phyloP scores from a whole-genome alignment of 2,797 vertebrate species.

The Uromys caudimaculatus region DNA sequence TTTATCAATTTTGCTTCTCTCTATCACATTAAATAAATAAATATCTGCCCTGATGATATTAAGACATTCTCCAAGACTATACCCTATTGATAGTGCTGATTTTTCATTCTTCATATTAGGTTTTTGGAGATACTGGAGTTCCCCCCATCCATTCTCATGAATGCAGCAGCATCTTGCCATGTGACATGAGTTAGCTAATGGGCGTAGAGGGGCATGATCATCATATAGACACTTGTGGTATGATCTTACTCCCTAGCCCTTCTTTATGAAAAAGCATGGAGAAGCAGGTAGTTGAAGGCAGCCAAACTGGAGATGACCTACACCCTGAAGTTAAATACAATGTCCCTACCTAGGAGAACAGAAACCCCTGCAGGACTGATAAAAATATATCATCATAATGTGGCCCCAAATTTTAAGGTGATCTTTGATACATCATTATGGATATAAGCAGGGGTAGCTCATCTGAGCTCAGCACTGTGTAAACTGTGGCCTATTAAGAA shows the following conservation, averaged over 20 bases:
- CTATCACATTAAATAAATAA: background rate
- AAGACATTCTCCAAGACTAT: background rate
- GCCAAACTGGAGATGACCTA: too few species aligned
- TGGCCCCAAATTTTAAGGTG: background rate
- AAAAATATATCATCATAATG: background rate
- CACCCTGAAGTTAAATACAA: background rate
- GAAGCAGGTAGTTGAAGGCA: background rate
- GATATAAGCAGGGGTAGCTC: fast-evolving
- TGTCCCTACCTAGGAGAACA: background rate
- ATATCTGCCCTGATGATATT: background rate
- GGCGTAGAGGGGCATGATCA: too few species aligned
- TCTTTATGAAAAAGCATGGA: background rate
- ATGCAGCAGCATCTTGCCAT: background rate
- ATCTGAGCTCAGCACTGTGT: too few species aligned
- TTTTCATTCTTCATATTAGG: background rate
- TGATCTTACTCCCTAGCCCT: background rate
- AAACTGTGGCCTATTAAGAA: too few species aligned
- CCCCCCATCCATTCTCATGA: fast-evolving
- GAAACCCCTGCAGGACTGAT: too few species aligned
- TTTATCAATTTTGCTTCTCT: background rate
- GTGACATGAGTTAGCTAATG: background rate
- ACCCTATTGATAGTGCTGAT: background rate
- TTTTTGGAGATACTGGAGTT: background rate
- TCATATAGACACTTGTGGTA: background rate
- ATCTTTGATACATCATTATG: background rate